phyloP scores from a whole-genome alignment of 2,113 vertebrate species.

The Alligator sinensis region DNA sequence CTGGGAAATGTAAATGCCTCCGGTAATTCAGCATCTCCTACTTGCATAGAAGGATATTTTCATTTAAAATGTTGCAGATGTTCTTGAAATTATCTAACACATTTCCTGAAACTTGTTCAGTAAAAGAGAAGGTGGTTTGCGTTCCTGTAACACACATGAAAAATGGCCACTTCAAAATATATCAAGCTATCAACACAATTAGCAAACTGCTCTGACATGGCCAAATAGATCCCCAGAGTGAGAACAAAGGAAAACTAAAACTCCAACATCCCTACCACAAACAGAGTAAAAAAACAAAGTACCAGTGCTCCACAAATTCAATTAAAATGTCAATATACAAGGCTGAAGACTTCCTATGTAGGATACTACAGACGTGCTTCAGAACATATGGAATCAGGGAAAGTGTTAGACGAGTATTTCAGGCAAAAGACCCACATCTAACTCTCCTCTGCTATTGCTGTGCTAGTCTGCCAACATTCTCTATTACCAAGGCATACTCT shows the following conservation, averaged over 20 bases:
- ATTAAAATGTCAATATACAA: not conserved
- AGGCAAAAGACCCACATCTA: not conserved
- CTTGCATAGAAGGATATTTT: not conserved
- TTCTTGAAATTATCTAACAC: not conserved
- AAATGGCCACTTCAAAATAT: not conserved
- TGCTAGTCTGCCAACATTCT: not conserved
- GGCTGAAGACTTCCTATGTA: not conserved
- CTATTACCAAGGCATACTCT: not conserved
- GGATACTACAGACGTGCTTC: not conserved
- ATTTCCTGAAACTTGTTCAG: not conserved
- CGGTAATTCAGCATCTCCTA: not conserved
- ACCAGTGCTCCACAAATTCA: not conserved
- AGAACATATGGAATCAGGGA: not conserved
- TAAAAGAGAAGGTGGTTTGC: not conserved
- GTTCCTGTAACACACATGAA: not conserved
- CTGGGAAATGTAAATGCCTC: fast-evolving
- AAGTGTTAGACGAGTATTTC: not conserved
- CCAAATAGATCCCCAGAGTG: not conserved
- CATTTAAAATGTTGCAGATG: not conserved
- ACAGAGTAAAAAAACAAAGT: not conserved
- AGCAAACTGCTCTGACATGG: fast-evolving
- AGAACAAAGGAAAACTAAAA: not conserved
- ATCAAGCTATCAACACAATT: not conserved
- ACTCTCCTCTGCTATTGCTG: not conserved
- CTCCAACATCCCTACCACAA: not conserved